Evolutionary conservation across 2,113 vertebrate genomes (phyloP), one percentile per base, ranked within the genome.

Genomic region (Platichthys stellatus): DNA sequence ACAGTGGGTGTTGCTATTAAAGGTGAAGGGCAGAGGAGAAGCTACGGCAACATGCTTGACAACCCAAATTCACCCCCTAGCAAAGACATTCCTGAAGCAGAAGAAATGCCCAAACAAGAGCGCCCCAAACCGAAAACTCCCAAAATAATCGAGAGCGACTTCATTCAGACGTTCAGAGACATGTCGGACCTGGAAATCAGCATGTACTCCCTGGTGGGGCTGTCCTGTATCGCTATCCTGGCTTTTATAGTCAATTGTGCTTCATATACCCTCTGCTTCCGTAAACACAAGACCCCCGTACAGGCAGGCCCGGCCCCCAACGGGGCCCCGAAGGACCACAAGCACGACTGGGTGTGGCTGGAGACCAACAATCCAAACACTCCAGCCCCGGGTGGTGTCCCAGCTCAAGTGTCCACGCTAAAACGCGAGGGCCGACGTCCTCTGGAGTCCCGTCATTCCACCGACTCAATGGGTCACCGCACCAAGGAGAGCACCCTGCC

Each of bases 311-410:
- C 93, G 7, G 84, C 90, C 56, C 95, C 94, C 23, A 57, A 84
- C 5, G 61, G 92, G 80, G 95, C 94, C 69, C 94, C 93, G 0
- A 73, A 96, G 84, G 95, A 94, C 67, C 96, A 96, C 83, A 93
- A 95, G 3, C 97, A 98, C 0, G 96, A 97, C 92, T 99, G 97
- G 97, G 95, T 98, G 1, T 96, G 96, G 81, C 84, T 99, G 71
- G 95, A 94, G 58, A 93, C 93, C 80, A 87, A 60, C 38, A 92
- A 88, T 69, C 28, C 88, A 0, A 86, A 82, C 24, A 82, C 93
- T 2, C 83, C 93, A 0, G 68, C 93, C 2, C 92, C 94, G 10
- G 82, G 9, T 76, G 93, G 9, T 74, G 93, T 0, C 90, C 71
- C 90, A 0, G 0, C 80, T 66, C 89, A 84, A 59, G 94, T 91